Conservation (phyloP, 2,888 invertebrate species). For the Taenaris catops region DNA sequence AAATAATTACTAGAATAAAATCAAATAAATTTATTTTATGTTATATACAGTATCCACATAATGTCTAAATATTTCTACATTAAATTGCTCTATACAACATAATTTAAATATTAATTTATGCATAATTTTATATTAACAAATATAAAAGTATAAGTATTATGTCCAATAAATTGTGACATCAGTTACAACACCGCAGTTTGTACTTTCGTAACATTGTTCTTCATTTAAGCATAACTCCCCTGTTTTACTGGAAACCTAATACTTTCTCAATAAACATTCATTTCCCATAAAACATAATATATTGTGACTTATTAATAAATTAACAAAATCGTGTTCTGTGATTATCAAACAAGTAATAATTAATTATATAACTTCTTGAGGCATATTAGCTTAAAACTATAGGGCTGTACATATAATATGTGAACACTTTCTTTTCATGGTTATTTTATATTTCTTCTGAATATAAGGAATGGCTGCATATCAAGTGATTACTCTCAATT, state of each 20-base stretch:
- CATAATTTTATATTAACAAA: constrained; percentile 12
- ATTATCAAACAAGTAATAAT: too few relatives aligned
- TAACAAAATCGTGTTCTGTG: neutral
- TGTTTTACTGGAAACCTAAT: too few relatives aligned
- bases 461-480: too few relatives aligned
- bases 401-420: constrained; percentile 3
- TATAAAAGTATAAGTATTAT: constrained; percentile 16
- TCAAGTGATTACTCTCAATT: too few relatives aligned
- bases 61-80: constrained; percentile 16
- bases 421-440: too few relatives aligned
- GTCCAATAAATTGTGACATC: constrained; percentile 14
- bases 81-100: constrained; percentile 5
- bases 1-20: constrained; percentile 22
- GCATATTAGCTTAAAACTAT: constrained; percentile 1
- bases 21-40: constrained; percentile 22
- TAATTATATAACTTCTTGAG: neutral
- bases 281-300: too few relatives aligned
- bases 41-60: constrained; percentile 19
- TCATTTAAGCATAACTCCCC: too few relatives aligned
- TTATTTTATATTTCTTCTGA: too few relatives aligned
- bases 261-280: too few relatives aligned
- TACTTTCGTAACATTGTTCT: constrained; percentile 12
- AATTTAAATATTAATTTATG: constrained; percentile 10
- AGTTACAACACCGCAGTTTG: constrained; percentile 10
- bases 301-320: too few relatives aligned